Evolutionary conservation across 2,797 vertebrate genomes (phyloP), one percentile per base, ranked within the genome.

Genomic region (Capromys pilorides): DNA sequence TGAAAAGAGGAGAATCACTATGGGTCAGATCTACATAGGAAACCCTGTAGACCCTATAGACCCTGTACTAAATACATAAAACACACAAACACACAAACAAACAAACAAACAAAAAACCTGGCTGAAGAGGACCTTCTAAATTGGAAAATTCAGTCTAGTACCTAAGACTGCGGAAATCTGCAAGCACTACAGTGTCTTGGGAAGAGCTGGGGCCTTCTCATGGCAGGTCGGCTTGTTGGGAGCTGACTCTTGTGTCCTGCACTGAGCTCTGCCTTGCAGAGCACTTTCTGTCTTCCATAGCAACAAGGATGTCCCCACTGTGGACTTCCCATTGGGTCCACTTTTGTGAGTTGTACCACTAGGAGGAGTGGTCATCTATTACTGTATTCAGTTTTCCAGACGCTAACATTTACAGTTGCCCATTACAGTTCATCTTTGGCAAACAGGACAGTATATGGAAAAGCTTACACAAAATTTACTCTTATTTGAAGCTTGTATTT

Each of bases 351-450:
- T 73, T 78, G 67, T 28, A 67, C 49, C 13, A n/a, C 36, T 24
- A 51, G 94, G 57, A 69, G 80, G 33, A 86, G 62, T 75, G 26
- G 62, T 41, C 91, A 51, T 54, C 77, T 73, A 19, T 45, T 85
- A 69, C 54, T 64, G 78, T 62, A 51, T 90, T 39, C n/a, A 59
- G 16, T 82, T 96, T 94, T 95, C 91, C 73, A 94, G 79, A 85
- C 51, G 69, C 88, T 71, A 92, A 90, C 92, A 82, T 94, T 96
- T 95, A 89, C 33, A 83, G 39, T 85, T 95, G 86, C 79, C 85
- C 41, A 79, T 86, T 87, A 73, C 49, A 78, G 66, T 87, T 87
- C 22, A 88, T 79, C 41, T 66, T 82, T 31, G 92, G 82, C 36
- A 54, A 92, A 28, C 49, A 75, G 93, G 31, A 96, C 24, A 67